Conservation (phyloP, 1,140 invertebrate genomes). For the Portunus trituberculatus region DNA sequence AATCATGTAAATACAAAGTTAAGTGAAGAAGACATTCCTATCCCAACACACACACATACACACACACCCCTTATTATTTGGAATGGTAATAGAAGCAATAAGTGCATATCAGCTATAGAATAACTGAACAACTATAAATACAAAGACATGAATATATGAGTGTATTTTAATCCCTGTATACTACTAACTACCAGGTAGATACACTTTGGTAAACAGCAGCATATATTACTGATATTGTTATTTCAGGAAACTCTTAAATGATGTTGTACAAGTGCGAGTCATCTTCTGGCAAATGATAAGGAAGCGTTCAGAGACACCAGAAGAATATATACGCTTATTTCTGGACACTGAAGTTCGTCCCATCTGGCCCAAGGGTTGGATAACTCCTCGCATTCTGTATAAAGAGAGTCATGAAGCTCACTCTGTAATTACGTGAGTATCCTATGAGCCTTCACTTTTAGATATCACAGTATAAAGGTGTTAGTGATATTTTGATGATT, state of each 20-base stretch:
- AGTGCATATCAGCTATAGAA: too few species aligned
- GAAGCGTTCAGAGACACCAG: constrained; percentile 82
- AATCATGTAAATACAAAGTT: too few species aligned
- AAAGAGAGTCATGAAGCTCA: constrained; percentile 77
- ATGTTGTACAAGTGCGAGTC: constrained; percentile 82
- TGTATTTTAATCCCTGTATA: too few species aligned
- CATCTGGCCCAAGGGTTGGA: constrained; percentile 84
- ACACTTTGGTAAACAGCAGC: not conserved
- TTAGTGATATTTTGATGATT: too few species aligned
- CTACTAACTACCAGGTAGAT: too few species aligned
- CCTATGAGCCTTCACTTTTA: not conserved
- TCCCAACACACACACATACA: too few species aligned
- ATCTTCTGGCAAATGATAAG: constrained; percentile 82
- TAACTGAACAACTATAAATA: too few species aligned
- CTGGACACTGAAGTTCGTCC: constrained; percentile 82
- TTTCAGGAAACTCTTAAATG: constrained; percentile 81
- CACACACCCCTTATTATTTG: too few species aligned
- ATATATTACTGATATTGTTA: constrained; percentile 57
- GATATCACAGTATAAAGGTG: not conserved
- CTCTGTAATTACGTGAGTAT: constrained; percentile 75
- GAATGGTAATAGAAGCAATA: too few species aligned
- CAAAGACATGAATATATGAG: too few species aligned
- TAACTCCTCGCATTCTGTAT: constrained; percentile 79
- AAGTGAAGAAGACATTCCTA: too few species aligned
- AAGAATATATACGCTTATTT: constrained; percentile 83